These are phyloP conservation scores for Puma concolor DNA, from an alignment of 2,113 vertebrate genomes.

Conservation along the genomic window DNA sequence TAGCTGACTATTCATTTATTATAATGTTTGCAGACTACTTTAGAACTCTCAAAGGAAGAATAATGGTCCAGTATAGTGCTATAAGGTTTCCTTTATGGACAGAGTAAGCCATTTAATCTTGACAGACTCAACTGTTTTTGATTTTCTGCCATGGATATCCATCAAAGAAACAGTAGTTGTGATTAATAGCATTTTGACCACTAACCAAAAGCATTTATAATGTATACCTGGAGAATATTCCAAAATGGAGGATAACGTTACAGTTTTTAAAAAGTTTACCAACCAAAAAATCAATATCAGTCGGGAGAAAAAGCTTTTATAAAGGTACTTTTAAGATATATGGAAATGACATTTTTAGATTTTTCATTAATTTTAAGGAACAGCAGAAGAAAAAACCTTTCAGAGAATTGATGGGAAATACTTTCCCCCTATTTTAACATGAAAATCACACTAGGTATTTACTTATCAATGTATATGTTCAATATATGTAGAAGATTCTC, in stretches of 20 bases:
- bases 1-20: constrained; percentile 77
- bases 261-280: constrained; percentile 45
- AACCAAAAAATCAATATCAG: constrained; percentile 63
- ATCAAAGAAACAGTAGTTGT: constrained; percentile 67
- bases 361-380: constrained; percentile 54
- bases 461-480: background rate
- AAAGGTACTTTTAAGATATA: constrained; percentile 30
- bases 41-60: constrained; percentile 70
- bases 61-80: constrained; percentile 50
- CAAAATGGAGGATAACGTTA: constrained; percentile 55
- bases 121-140: constrained; percentile 69
- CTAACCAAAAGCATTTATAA: constrained; percentile 72
- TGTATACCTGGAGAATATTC: constrained; percentile 64
- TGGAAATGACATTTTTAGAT: constrained; percentile 41
- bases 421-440: constrained; percentile 37
- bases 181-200: constrained; percentile 74
- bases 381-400: background rate
- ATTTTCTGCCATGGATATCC: constrained; percentile 73
- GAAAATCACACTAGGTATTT: constrained; percentile 29
- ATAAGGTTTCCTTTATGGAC: constrained; percentile 65
- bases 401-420: constrained; percentile 44
- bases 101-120: constrained; percentile 67
- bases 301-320: background rate
- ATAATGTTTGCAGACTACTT: constrained; percentile 69
- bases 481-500: background rate